These are phyloP conservation scores for Tenualosa ilisha DNA, from an alignment of 2,797 vertebrate genomes.

Conservation along the genomic window DNA sequence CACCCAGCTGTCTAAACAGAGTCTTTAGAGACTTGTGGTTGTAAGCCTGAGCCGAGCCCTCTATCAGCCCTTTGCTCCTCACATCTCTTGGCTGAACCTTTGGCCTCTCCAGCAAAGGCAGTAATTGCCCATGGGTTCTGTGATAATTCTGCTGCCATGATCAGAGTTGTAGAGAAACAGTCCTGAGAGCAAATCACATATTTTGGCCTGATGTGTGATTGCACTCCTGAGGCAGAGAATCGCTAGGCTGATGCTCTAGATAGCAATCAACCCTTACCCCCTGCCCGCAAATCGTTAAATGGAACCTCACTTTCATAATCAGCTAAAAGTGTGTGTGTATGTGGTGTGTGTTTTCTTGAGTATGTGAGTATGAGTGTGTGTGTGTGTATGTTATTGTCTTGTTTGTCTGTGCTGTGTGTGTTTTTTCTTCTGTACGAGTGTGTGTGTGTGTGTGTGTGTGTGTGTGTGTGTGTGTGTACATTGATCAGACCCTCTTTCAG, in stretches of 20 bases:
- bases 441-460: background rate
- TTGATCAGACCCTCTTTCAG: conserved; percentile 17
- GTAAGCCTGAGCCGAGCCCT: background rate
- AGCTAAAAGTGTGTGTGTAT: background rate
- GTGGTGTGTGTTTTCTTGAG: background rate
- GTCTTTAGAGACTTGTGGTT: background rate
- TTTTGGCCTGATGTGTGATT: background rate
- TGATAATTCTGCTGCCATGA: background rate
- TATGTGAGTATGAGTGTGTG: background rate
- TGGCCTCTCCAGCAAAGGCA: background rate
- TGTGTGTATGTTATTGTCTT: background rate
- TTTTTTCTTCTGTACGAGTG: background rate
- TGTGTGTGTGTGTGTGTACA: background rate
- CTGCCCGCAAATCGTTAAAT: conserved; percentile 11
- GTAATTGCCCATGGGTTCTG: background rate
- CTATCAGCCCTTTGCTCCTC: background rate
- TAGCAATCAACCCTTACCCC: conserved; percentile 15
- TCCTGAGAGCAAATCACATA: background rate
- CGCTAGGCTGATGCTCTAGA: conserved; percentile 2
- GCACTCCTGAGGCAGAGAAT: background rate
- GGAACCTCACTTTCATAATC: conserved; percentile 20
- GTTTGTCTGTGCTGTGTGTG: background rate
- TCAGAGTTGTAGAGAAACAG: background rate
- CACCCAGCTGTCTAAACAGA: too few relatives aligned
- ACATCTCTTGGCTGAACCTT: background rate